Percentiles rank a stretch among this genome's conserved stretches.
phyloP scores from a whole-genome alignment of 2,113 vertebrate species.

The Aegypius monachus region DNA sequence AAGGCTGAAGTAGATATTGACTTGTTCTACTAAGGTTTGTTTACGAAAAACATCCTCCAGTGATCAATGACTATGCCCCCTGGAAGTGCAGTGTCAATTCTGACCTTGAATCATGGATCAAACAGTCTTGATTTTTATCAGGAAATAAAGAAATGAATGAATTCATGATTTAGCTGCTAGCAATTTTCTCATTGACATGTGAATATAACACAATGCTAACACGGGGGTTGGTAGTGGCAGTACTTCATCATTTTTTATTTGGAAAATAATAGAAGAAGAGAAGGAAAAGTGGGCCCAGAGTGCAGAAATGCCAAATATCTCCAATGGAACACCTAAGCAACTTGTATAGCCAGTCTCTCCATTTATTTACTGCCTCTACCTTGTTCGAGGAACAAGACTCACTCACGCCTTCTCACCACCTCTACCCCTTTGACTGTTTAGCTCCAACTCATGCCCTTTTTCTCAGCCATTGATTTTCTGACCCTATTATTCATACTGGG shows the following conservation, averaged over 20 bases:
- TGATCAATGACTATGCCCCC: conserved; percentile 31
- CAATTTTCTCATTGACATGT: background rate
- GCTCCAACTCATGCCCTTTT: background rate
- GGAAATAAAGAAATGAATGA: background rate
- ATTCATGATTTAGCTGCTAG: background rate
- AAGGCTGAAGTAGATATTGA: conserved; percentile 39
- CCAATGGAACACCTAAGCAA: background rate
- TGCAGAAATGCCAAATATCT: background rate
- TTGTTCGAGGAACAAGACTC: background rate
- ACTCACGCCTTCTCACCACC: background rate
- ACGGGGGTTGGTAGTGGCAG: background rate
- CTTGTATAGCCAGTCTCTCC: background rate
- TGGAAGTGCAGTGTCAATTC: conserved; percentile 14
- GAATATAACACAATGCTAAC: background rate
- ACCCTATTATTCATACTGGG: background rate
- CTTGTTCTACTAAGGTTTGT: background rate
- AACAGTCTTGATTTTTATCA: background rate
- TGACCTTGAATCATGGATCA: conserved; percentile 25
- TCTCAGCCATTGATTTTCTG: background rate
- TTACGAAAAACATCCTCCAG: conserved; percentile 4
- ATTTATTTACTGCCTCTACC: background rate
- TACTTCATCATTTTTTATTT: background rate
- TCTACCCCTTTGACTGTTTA: background rate
- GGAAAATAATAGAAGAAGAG: background rate
- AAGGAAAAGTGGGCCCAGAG: background rate